Conservation (phyloP, 2,113 vertebrate genomes). For the Tenebrosternarchus preto region DNA sequence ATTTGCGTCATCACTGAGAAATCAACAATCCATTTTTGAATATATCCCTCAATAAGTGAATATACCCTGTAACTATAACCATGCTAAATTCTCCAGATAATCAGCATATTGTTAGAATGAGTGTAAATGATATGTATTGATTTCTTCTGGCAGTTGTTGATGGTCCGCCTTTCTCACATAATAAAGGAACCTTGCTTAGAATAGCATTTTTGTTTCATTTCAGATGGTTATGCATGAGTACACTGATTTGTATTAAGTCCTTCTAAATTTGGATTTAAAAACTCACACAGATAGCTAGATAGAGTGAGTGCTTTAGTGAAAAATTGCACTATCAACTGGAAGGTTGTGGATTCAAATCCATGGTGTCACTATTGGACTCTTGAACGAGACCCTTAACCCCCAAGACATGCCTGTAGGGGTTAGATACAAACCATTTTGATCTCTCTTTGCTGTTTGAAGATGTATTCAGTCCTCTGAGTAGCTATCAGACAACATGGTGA, state of each 20-base stretch:
- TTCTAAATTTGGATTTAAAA: no score
- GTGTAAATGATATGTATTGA: not conserved
- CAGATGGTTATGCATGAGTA: not conserved
- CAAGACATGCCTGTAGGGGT: no score
- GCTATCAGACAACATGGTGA: no score
- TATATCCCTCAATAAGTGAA: not conserved
- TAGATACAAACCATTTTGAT: no score
- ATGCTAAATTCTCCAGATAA: not conserved
- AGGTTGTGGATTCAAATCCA: no score
- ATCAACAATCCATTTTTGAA: not conserved
- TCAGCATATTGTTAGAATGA: not conserved
- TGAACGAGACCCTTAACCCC: no score
- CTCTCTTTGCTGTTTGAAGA: no score
- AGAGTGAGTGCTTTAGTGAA: no score
- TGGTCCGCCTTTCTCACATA: not conserved
- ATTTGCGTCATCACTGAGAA: no score
- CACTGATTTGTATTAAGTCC: not conserved
- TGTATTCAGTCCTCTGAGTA: no score
- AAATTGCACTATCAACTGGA: no score
- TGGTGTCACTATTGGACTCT: no score
- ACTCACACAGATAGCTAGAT: not conserved
- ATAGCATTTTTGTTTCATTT: not conserved
- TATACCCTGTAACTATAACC: not conserved
- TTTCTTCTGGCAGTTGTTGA: not conserved
- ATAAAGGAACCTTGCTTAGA: not conserved